These are phyloP conservation scores for Microtus richardsoni DNA, from an alignment of 2,113 vertebrate species.

Conservation along the genomic window DNA sequence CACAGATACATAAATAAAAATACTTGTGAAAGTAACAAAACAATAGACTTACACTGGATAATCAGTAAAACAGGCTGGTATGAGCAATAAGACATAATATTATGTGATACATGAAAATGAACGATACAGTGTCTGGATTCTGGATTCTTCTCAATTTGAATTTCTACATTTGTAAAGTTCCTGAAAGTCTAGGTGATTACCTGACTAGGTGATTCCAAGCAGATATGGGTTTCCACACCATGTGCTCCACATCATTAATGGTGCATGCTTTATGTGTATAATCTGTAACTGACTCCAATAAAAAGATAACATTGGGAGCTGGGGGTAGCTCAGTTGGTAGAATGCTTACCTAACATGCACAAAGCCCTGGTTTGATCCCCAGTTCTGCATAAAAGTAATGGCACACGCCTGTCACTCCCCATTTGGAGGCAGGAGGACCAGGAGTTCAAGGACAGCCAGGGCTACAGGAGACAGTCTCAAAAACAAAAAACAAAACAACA, in stretches of 20 bases:
- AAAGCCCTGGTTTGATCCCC: background rate
- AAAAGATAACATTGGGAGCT: background rate
- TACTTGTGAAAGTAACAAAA: constrained; percentile 17
- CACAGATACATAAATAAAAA: background rate
- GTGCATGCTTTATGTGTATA: background rate
- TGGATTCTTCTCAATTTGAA: background rate
- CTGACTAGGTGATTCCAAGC: constrained; percentile 23
- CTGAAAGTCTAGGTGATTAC: background rate
- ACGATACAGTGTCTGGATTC: background rate
- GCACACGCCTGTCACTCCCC: background rate
- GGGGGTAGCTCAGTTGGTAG: background rate
- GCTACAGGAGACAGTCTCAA: background rate
- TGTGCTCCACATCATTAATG: background rate
- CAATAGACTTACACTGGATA: constrained; percentile 1
- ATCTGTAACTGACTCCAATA: background rate
- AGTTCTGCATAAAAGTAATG: background rate
- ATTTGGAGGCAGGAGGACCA: background rate
- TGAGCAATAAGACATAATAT: background rate
- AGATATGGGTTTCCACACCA: constrained; percentile 1
- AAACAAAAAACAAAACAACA: too few species aligned
- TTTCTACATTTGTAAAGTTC: constrained; percentile 32
- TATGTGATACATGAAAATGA: constrained; percentile 21
- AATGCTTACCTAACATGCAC: background rate
- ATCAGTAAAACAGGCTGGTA: constrained; percentile 26
- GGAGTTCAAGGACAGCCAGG: background rate